These are phyloP conservation scores for Acromyrmex heyeri DNA, from an alignment of 1,140 invertebrate genomes.

Conservation along the genomic window DNA sequence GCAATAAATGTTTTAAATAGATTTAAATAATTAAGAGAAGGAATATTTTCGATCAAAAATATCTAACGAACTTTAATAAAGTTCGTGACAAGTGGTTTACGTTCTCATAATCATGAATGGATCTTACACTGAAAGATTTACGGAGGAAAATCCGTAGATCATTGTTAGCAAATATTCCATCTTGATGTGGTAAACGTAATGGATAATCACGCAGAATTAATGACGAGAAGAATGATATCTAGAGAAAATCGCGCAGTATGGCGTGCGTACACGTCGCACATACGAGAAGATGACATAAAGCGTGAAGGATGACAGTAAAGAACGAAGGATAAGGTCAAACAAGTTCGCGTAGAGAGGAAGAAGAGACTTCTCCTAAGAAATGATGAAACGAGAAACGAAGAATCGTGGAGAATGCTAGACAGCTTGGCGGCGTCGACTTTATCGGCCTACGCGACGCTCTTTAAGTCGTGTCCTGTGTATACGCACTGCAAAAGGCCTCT, in stretches of 20 bases:
- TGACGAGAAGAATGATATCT: constrained; percentile 16
- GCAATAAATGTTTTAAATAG: not conserved
- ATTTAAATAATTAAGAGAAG: not conserved
- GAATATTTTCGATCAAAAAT: not conserved
- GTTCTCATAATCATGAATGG: not conserved
- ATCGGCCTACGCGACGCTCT: constrained; percentile 70
- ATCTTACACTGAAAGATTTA: not conserved
- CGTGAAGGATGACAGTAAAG: constrained; percentile 9
- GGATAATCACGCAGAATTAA: constrained; percentile 69
- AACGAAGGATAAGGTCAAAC: constrained; percentile 60
- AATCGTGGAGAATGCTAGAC: constrained; percentile 67
- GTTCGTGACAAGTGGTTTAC: too few relatives aligned
- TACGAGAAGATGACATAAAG: constrained; percentile 24
- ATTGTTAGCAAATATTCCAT: constrained; percentile 34
- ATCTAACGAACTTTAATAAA: not conserved
- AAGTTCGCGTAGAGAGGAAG: constrained; percentile 40
- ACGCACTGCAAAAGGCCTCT: not conserved
- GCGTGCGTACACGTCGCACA: not conserved
- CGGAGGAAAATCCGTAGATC: not conserved
- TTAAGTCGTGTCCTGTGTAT: constrained; percentile 20
- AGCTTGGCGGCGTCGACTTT: constrained; percentile 73
- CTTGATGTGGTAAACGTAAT: constrained; percentile 55
- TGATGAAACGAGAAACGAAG: constrained; percentile 32
- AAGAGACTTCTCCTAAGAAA: constrained; percentile 33
- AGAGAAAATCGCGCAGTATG: not conserved